A percentile compares a stretch with the other conserved stretches of the same genome.
These are phyloP conservation scores for Cotesia vestalis DNA, from an alignment of 1,140 invertebrate species.

Conservation along the genomic window DNA sequence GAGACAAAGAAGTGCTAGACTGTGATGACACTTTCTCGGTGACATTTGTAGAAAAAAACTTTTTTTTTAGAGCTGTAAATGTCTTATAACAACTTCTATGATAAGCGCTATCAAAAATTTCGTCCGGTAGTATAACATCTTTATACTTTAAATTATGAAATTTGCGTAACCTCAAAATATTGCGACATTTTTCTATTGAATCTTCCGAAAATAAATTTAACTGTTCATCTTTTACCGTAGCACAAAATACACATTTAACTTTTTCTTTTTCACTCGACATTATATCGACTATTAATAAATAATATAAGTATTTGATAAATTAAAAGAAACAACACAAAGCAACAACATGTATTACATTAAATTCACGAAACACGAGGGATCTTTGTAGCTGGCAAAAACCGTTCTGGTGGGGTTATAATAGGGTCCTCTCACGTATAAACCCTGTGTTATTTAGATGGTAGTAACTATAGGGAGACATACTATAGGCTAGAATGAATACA, in stretches of 20 bases:
- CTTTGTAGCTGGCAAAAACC: background rate
- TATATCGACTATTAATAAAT: no score
- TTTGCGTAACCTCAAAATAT: background rate
- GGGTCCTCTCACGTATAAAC: background rate
- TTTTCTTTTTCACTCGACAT: background rate
- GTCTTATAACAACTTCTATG: background rate
- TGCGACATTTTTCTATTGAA: background rate
- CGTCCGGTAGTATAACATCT: background rate
- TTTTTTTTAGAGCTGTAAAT: constrained; percentile 1
- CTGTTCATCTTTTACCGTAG: background rate
- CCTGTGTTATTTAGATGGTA: background rate
- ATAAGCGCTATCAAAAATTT: background rate
- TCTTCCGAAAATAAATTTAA: background rate
- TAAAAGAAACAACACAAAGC: no score
- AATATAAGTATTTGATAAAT: no score
- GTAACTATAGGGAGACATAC: background rate
- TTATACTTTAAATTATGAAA: constrained; percentile 5
- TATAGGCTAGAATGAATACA: background rate
- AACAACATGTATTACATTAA: background rate
- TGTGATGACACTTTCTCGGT: background rate
- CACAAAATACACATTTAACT: background rate
- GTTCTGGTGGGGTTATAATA: background rate
- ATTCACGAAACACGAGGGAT: background rate
- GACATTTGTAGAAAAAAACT: background rate
- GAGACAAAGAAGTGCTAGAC: no score